Base-by-base conservation (phyloP, 2,797 vertebrate species). In the Tenualosa ilisha region DNA sequence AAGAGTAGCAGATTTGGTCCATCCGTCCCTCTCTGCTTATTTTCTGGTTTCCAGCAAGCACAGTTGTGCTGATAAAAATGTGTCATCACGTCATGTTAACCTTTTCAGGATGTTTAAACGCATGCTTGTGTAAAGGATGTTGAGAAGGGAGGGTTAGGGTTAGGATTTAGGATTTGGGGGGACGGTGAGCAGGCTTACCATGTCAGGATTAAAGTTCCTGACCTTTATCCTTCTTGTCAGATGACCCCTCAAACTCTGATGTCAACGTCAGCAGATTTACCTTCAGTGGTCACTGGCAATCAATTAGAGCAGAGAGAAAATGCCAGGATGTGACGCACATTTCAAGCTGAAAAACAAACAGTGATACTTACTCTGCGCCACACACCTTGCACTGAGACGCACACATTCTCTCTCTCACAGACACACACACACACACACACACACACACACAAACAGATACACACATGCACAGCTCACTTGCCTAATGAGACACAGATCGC, bases 221-320 rank as follows among this genome's bases (percentile, higher is more conserved):
- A 90, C 90, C 90, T 89, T 91, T 91, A 91, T 93, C 91, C 87
- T 46, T 87, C 86, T 93, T 94, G 94, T 95, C 93, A 94, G 89
- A 93, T 93, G 91, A 93, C 92, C 91, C 89, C 87, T 24, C 37
- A 75, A 90, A 90, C 91, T 91, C 86, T 93, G 93, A 95, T 94
- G 93, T 86, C 85, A 13, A 88, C 91, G 89, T 90, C 75, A 90
- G 86, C 91, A 88, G 68, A 90, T 83, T 90, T 87, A 86, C 88
- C 85, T 82, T 31, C 82, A 88, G 89, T 75, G 68, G 68, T 75
- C 68, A 75, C 68, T 75, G 68, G 31, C 68, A 75, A 75, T 75
- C 68, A 75, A 43, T 75, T 75, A 43, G 68, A 75, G 68, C 15
- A 3, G 37, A 17, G 68, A 37, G 37, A 43, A 31, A 75, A 75